Conservation (phyloP, 2,888 invertebrate species). For the Rhorus exstirpatorius region DNA sequence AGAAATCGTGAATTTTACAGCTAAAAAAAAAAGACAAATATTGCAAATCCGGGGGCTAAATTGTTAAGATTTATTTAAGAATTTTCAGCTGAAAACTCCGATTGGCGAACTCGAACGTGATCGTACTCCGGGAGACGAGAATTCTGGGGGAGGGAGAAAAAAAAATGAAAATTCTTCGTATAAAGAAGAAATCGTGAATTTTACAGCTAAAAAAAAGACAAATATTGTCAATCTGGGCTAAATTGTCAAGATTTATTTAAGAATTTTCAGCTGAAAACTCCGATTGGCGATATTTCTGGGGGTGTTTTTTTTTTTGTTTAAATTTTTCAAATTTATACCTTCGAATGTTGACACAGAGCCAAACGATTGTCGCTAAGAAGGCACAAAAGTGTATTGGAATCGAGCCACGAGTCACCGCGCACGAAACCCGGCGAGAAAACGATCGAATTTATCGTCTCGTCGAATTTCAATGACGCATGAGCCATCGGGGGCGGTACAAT, state of each 20-base stretch:
- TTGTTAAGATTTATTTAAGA: too few relatives aligned
- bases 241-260: too few relatives aligned
- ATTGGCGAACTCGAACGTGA: slow-evolving; percentile 68
- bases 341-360: slow-evolving; percentile 75
- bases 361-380: slow-evolving; percentile 78
- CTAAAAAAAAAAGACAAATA: slow-evolving; percentile 16
- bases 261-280: too few relatives aligned
- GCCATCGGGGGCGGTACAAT: slow-evolving; percentile 95
- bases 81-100: too few relatives aligned
- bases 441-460: slow-evolving; percentile 88
- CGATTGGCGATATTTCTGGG: too few relatives aligned
- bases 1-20: neutral
- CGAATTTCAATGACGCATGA: slow-evolving; percentile 88
- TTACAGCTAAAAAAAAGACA: neutral
- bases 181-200: neutral
- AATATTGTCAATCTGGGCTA: slow-evolving; percentile 18
- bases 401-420: slow-evolving; percentile 69
- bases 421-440: slow-evolving; percentile 87
- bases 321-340: slow-evolving; percentile 73
- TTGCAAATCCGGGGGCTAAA: slow-evolving; percentile 9
- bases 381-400: slow-evolving; percentile 86
- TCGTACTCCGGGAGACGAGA: slow-evolving; percentile 77
- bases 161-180: slow-evolving; percentile 43
- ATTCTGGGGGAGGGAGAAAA: too few relatives aligned
- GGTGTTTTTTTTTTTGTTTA: too few relatives aligned